These are phyloP conservation scores for Cataglyphis rosenhaueri DNA, from an alignment of 2,888 invertebrate genomes.

Conservation along the genomic window DNA sequence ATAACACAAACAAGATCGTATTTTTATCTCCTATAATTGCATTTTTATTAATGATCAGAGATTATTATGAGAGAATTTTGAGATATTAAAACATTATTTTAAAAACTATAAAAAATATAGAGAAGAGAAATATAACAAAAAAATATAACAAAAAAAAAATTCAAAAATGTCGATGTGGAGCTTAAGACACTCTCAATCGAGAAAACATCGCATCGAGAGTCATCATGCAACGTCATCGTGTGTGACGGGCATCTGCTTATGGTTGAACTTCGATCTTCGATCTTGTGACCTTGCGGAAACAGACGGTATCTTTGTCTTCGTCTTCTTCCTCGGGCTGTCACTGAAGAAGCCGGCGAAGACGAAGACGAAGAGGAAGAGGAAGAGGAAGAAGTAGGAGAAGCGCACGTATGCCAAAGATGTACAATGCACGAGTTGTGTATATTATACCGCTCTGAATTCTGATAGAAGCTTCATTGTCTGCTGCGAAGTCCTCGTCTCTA, in stretches of 20 bases:
- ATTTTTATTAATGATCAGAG: not conserved
- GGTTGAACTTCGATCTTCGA: slow-evolving; percentile 38
- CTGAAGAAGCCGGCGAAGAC: slow-evolving; percentile 1
- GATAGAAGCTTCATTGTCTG: slow-evolving; percentile 51
- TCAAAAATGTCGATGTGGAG: not conserved
- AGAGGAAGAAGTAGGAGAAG: slow-evolving; percentile 4
- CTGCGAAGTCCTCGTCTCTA: slow-evolving; percentile 39
- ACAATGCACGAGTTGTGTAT: slow-evolving; percentile 28
- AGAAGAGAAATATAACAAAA: not conserved
- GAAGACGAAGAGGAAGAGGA: not conserved
- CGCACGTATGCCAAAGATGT: slow-evolving; percentile 12
- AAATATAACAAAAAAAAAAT: too few relatives aligned
- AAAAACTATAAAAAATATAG: not conserved
- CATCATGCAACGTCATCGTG: slow-evolving; percentile 39
- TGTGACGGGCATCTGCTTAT: slow-evolving; percentile 22
- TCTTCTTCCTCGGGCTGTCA: slow-evolving; percentile 9
- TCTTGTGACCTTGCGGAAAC: slow-evolving; percentile 52
- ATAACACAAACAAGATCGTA: not conserved
- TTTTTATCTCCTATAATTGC: not conserved
- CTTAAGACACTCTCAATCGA: slow-evolving; percentile 22
- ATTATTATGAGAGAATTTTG: not conserved
- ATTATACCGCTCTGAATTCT: slow-evolving; percentile 35
- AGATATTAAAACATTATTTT: slow-evolving; percentile 3
- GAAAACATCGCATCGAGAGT: slow-evolving; percentile 5
- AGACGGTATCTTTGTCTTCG: slow-evolving; percentile 42